Base-by-base conservation (phyloP, 92 coral and sea anemone species). In the Porites rus region DNA sequence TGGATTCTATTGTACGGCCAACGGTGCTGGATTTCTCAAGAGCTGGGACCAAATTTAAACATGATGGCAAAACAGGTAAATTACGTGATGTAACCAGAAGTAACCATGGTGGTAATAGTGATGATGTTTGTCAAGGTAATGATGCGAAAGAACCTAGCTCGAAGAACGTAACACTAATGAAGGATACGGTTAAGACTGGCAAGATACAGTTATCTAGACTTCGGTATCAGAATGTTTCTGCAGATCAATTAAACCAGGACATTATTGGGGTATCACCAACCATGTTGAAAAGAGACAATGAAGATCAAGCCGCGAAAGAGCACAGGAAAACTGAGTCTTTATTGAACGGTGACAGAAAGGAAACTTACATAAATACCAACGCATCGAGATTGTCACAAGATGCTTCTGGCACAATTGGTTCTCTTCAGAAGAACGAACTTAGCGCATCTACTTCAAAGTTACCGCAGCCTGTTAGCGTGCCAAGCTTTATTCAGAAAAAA, bases 1-100 rank as follows among this genome's bases (percentile, higher is more conserved):
- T 83, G 9, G 61, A 71, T 18, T 50, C 79, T 10, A 0, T 60
- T 4, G 28, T 28, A 46, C 70, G 79, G 8, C 52, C 69, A 20
- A 72, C 86, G 50, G 69, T 71, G 79, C 28, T 72, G 9, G 79
- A 82, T 72, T 71, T 82, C 46, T 82, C 86, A 10, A 72, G 86
- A 82, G 17, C 79, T 59, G 62, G 78, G 10, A 60, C 21, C 71
- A 72, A 72, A 16, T 20, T 70, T 24, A 72, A 73, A 82, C 72
- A 21, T 16, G 2, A 21, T 3, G 68, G 9, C 20, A 68, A 7
- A 25, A 20, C 22, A 21, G 13, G 64, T 43, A 56, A 56, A 46
- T 25, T 22, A 10, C 11, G 16, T 31, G 43, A 19, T 21, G 18
- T 18, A 13, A 17, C 10, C 10, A 22, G 11, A 22, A 1, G 85